Percentiles rank a stretch among this genome's conserved stretches.
These are phyloP conservation scores for Urocynchramus pylzowi DNA, from an alignment of 2,113 vertebrate species.

Conservation along the genomic window DNA sequence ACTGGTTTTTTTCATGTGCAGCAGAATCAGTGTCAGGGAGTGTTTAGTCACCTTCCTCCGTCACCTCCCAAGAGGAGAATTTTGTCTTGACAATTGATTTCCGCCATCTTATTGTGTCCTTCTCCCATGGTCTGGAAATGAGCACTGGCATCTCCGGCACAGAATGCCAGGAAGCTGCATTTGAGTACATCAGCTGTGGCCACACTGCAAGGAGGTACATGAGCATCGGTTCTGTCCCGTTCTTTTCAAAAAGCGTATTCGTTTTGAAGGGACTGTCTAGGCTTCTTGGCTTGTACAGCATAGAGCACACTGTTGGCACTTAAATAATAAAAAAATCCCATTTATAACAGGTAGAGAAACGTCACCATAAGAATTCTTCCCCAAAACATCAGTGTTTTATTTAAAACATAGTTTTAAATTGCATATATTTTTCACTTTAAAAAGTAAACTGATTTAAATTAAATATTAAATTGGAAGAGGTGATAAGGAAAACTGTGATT, in stretches of 20 bases:
- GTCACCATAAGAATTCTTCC: background rate
- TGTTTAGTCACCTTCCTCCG: slow-evolving; percentile 18
- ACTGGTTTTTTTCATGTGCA: background rate
- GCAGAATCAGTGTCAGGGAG: background rate
- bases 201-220: background rate
- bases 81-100: slow-evolving; percentile 38
- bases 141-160: background rate
- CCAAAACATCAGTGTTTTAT: background rate
- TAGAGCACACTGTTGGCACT: slow-evolving; percentile 43
- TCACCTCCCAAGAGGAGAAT: slow-evolving; percentile 27
- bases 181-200: slow-evolving; percentile 17
- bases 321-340: slow-evolving; percentile 28
- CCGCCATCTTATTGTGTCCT: slow-evolving; percentile 22
- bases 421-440: background rate
- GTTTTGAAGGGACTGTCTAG: slow-evolving; percentile 23
- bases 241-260: slow-evolving; percentile 37
- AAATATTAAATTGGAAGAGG: background rate
- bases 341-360: slow-evolving; percentile 23
- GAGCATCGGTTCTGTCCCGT: background rate
- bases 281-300: slow-evolving; percentile 49
- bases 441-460: background rate
- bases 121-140: slow-evolving; percentile 26
- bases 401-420: background rate
- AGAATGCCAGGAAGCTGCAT: slow-evolving; percentile 14
- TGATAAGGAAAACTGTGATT: background rate